These are phyloP conservation scores for Pygoscelis adeliae DNA, from an alignment of 2,113 vertebrate species.

Conservation along the genomic window DNA sequence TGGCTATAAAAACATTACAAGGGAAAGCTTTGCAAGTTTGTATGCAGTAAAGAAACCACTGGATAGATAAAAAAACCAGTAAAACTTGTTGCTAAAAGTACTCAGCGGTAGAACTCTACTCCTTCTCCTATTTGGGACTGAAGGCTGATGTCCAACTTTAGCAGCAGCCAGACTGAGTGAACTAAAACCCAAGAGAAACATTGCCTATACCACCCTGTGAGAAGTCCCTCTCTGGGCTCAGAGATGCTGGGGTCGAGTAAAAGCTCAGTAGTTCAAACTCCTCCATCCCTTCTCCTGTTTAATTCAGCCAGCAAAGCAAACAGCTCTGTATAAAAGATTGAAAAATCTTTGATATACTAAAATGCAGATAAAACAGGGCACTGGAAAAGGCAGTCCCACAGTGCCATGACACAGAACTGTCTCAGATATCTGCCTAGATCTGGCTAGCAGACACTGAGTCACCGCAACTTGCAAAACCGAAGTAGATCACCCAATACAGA, in stretches of 20 bases:
- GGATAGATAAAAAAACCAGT: neutral
- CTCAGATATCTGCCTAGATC: neutral
- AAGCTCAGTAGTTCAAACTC: neutral
- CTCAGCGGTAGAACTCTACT: neutral
- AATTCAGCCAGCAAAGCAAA: neutral
- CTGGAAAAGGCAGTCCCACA: neutral
- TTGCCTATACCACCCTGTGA: too few relatives aligned
- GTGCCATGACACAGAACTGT: neutral
- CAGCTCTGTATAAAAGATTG: neutral
- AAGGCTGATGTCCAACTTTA: neutral
- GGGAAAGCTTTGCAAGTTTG: neutral
- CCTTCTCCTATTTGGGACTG: neutral
- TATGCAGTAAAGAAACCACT: neutral
- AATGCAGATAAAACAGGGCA: neutral
- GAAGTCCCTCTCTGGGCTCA: neutral
- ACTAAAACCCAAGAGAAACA: neutral
- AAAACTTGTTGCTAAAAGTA: neutral
- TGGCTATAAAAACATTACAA: neutral
- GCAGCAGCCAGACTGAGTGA: neutral
- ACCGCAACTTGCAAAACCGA: neutral
- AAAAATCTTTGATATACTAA: neutral
- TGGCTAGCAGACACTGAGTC: neutral
- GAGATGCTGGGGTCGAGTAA: accelerated
- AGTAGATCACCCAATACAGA: neutral
- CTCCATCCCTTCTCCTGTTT: neutral